Percentiles rank a stretch among this genome's conserved stretches.
phyloP scores from a whole-genome alignment of 2,797 vertebrate species.

The Adelosebastes latens region DNA sequence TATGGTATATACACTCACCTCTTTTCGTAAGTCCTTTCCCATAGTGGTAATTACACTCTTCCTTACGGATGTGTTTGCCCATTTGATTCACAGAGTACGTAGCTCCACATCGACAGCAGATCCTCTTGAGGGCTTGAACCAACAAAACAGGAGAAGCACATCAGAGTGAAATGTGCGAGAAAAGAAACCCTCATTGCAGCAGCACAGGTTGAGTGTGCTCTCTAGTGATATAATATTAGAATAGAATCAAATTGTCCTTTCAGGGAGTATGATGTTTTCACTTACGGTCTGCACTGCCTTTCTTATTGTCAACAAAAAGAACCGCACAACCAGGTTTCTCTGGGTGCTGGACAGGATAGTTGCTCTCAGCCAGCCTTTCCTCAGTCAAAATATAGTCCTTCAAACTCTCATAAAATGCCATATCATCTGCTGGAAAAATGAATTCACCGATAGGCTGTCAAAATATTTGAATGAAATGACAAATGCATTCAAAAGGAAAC shows the following conservation, averaged over 20 bases:
- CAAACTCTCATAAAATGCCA: slow-evolving; percentile 78
- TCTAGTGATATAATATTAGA: slow-evolving; percentile 41
- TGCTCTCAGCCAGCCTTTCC: slow-evolving; percentile 80
- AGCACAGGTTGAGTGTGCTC: slow-evolving; percentile 11
- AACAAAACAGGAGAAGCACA: slow-evolving; percentile 1
- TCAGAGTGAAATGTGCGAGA: neutral
- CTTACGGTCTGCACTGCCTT: slow-evolving; percentile 77
- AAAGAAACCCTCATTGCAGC: neutral
- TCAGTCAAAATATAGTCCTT: slow-evolving; percentile 84
- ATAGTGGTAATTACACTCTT: slow-evolving; percentile 88
- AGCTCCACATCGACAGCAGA: slow-evolving; percentile 87
- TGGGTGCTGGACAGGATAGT: slow-evolving; percentile 82
- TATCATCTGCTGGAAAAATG: slow-evolving; percentile 59
- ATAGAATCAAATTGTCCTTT: neutral
- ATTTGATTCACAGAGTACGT: slow-evolving; percentile 79
- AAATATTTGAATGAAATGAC: neutral
- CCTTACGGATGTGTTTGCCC: slow-evolving; percentile 81
- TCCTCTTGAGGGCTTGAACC: slow-evolving; percentile 81
- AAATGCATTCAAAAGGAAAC: slow-evolving; percentile 2
- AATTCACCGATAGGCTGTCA: neutral
- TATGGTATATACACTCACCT: slow-evolving; percentile 64
- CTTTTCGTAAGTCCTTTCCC: slow-evolving; percentile 81
- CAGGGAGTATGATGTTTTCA: neutral
- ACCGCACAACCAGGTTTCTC: slow-evolving; percentile 79
- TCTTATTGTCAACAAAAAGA: slow-evolving; percentile 76